Percentiles rank a stretch among this genome's conserved stretches.
Conservation (phyloP, 2,888 invertebrate genomes). For the Dorcus hopei region DNA sequence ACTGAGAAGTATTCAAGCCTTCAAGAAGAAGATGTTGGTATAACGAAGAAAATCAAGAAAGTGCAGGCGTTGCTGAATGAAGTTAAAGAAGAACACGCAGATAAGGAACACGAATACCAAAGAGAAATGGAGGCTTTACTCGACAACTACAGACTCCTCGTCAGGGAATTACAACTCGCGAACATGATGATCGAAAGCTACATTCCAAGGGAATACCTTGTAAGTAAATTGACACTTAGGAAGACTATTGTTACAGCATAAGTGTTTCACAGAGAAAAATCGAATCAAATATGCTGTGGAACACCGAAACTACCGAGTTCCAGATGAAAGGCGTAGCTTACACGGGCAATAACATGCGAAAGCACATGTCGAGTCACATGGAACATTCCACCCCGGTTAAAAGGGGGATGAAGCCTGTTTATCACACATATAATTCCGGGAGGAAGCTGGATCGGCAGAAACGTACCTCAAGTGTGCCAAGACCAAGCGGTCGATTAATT, state of each 20-base stretch:
- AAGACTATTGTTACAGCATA: neutral
- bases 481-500: constrained; percentile 25
- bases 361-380: constrained; percentile 54
- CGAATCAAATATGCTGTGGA: constrained; percentile 92
- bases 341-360: constrained; percentile 97
- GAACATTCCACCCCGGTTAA: constrained; percentile 33
- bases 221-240: constrained; percentile 39
- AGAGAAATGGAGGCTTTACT: constrained; percentile 94
- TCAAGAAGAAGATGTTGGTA: constrained; percentile 92
- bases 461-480: constrained; percentile 33
- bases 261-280: constrained; percentile 67
- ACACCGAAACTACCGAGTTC: constrained; percentile 98
- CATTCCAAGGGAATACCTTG: constrained; percentile 92
- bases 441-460: constrained; percentile 27
- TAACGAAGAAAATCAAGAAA: constrained; percentile 88
- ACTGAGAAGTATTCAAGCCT: constrained; percentile 92
- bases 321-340: constrained; percentile 97
- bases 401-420: constrained; percentile 43
- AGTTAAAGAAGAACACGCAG: constrained; percentile 79
- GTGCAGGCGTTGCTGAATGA: constrained; percentile 84
- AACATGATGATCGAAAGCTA: constrained; percentile 88
- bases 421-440: constrained; percentile 40
- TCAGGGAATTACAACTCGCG: constrained; percentile 86
- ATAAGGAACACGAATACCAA: constrained; percentile 92
- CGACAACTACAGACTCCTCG: constrained; percentile 87